phyloP scores from a whole-genome alignment of 2,797 vertebrate genomes.

The Cirrhinus molitorella region DNA sequence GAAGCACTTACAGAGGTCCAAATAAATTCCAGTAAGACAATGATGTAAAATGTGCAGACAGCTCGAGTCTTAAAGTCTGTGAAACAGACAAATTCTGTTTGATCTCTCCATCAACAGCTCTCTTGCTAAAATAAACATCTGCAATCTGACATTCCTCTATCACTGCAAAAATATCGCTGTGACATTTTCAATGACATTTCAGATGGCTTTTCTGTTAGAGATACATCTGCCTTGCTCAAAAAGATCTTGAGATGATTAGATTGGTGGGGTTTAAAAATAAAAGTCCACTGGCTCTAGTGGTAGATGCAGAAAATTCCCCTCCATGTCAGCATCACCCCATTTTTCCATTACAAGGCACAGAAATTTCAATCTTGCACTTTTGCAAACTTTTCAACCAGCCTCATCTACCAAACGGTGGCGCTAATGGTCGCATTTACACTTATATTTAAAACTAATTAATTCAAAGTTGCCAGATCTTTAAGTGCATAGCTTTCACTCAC shows the following conservation, averaged over 20 bases:
- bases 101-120: not conserved
- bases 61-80: not conserved
- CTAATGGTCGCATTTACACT: conserved; percentile 22
- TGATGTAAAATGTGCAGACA: conserved; percentile 25
- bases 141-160: conserved; percentile 28
- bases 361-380: not conserved
- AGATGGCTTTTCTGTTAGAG: not conserved
- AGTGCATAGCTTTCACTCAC: not conserved
- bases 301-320: not conserved
- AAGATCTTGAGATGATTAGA: not conserved
- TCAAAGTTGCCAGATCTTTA: conserved; percentile 10
- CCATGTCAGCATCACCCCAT: conserved; percentile 11
- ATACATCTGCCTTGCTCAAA: not conserved
- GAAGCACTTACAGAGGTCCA: conserved; percentile 6
- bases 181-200: not conserved
- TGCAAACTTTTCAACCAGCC: not conserved
- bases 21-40: conserved; percentile 3
- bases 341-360: conserved; percentile 41
- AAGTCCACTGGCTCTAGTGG: not conserved
- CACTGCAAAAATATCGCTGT: not conserved
- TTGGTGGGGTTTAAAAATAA: not conserved
- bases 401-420: conserved; percentile 39
- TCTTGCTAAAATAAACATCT: not conserved
- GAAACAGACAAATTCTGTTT: conserved; percentile 3
- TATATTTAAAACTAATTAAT: conserved; percentile 11